Evolutionary conservation across 2,113 vertebrate genomes (phyloP).

Genomic region (Casuarius casuarius): DNA sequence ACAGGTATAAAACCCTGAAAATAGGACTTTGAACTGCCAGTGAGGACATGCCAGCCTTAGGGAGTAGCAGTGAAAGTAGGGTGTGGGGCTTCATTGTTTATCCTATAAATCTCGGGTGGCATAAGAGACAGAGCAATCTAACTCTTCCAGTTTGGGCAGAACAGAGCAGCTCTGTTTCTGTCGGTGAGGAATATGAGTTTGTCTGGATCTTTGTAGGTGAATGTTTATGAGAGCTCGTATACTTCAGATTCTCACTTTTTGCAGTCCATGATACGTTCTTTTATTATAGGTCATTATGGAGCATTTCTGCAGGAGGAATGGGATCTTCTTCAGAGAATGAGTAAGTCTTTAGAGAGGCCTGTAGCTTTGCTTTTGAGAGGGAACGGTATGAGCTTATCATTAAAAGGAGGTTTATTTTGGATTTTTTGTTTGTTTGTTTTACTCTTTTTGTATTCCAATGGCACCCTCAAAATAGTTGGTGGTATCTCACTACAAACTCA

Average conservation of each 20-base stretch:
- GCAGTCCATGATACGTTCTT: not conserved
- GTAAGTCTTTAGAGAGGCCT: slow-evolving; percentile 76
- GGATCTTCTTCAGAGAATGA: slow-evolving; percentile 93
- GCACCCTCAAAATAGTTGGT: not conserved
- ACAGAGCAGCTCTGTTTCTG: not conserved
- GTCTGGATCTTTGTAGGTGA: not conserved
- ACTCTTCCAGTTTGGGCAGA: not conserved
- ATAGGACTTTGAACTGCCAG: not conserved
- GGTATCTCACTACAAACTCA: not conserved
- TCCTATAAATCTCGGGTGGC: not conserved
- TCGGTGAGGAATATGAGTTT: not conserved
- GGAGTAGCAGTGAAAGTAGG: not conserved
- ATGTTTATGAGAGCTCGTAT: not conserved
- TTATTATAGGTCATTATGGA: slow-evolving; percentile 89
- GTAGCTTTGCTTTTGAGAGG: not conserved
- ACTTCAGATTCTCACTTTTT: not conserved
- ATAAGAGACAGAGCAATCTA: not conserved
- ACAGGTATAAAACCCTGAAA: not conserved
- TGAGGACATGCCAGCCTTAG: not conserved
- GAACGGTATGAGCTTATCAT: not conserved
- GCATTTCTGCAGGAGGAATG: slow-evolving; percentile 97
- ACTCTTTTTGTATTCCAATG: not conserved
- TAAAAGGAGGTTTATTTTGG: not conserved
- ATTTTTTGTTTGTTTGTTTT: not conserved
- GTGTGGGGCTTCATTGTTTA: not conserved